Evolutionary conservation across 2,113 vertebrate species (phyloP).

Genomic region (Calcarius ornatus): DNA sequence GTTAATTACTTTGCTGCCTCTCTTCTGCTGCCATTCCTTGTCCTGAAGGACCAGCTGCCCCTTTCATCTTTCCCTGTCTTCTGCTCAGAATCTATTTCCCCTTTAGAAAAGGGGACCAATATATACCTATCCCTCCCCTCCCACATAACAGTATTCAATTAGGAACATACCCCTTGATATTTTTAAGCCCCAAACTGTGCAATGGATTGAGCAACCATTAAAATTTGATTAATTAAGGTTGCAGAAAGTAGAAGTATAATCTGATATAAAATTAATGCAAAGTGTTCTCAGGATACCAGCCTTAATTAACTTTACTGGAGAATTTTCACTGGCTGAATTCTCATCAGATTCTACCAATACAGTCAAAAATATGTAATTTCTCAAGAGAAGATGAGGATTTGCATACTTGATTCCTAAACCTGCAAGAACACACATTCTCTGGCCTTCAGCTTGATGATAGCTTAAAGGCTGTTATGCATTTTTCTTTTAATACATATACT

Average conservation of each 20-base stretch:
- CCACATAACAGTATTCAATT: neutral
- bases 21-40: neutral
- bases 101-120: neutral
- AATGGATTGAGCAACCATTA: neutral
- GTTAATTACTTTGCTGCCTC: slow-evolving; percentile 22
- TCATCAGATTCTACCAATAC: slow-evolving; percentile 9
- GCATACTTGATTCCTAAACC: neutral
- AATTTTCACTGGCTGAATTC: slow-evolving; percentile 8
- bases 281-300: neutral
- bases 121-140: neutral
- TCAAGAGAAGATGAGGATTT: slow-evolving; percentile 11
- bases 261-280: slow-evolving; percentile 48
- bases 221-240: slow-evolving; percentile 44
- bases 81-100: neutral
- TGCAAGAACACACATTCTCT: neutral
- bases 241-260: neutral
- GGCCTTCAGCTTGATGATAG: neutral
- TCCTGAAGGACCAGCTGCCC: neutral
- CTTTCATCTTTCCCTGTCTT: neutral
- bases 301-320: slow-evolving; percentile 42
- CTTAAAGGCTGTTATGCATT: neutral
- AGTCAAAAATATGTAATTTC: neutral
- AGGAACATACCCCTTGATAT: neutral
- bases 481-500: neutral
- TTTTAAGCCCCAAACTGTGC: neutral